Percentiles rank a stretch among this genome's conserved stretches.
These are phyloP conservation scores for Stegastes partitus DNA, from an alignment of 2,113 vertebrate genomes.

Conservation along the genomic window DNA sequence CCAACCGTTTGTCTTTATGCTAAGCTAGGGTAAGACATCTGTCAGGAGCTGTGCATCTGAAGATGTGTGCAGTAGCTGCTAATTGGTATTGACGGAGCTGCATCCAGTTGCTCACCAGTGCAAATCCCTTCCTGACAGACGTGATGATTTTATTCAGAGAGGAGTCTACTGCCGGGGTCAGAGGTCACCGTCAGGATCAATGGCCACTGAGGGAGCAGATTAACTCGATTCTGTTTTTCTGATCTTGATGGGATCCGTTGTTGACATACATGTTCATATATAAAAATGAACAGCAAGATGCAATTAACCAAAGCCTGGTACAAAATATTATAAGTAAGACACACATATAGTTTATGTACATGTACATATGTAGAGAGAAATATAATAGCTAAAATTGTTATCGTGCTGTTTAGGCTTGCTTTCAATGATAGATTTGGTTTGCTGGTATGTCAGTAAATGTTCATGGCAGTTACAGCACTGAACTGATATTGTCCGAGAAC, in stretches of 20 bases:
- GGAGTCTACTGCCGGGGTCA: not conserved
- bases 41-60: not conserved
- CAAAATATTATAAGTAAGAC: not conserved
- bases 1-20: not conserved
- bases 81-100: slow-evolving; percentile 1
- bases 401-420: not conserved
- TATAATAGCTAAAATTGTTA: not conserved
- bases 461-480: too few species aligned
- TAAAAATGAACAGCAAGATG: not conserved
- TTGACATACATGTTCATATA: not conserved
- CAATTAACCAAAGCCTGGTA: not conserved
- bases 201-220: not conserved
- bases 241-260: not conserved
- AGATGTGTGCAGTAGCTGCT: not conserved
- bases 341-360: not conserved
- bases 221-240: not conserved
- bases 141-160: not conserved
- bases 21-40: not conserved
- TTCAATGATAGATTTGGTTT: not conserved
- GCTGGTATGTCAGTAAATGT: too few species aligned
- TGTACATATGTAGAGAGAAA: not conserved
- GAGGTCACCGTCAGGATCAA: not conserved
- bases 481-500: too few species aligned
- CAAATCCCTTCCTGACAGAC: not conserved
- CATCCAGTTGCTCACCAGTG: not conserved